These are phyloP conservation scores for Noctua fimbriata DNA, from an alignment of 2,888 invertebrate species.

Conservation along the genomic window DNA sequence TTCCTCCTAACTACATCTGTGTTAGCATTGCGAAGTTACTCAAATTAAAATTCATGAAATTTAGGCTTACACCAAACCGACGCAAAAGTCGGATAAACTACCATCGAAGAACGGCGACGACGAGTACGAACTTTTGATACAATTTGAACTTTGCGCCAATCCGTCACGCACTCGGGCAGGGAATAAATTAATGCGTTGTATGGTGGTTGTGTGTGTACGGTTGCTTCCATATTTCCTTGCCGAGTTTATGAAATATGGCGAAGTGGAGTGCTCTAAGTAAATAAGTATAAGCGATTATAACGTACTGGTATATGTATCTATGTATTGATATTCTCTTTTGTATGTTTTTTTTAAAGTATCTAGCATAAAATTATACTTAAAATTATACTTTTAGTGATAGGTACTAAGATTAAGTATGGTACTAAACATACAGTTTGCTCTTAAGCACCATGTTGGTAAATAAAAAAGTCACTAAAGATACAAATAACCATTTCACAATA, in stretches of 20 bases:
- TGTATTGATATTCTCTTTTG: background rate
- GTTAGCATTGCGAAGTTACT: conserved; percentile 45
- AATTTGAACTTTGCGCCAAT: conserved; percentile 65
- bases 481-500: background rate
- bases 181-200: conserved; percentile 52
- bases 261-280: conserved; percentile 12
- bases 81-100: conserved; percentile 58
- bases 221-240: conserved; percentile 30
- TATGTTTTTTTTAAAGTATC: background rate
- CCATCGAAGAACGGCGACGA: conserved; percentile 52
- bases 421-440: background rate
- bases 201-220: conserved; percentile 28
- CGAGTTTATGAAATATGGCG: conserved; percentile 32
- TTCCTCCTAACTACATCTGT: conserved; percentile 32
- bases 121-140: conserved; percentile 63
- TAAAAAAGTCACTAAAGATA: background rate
- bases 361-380: background rate
- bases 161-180: conserved; percentile 59
- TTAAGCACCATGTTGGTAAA: background rate
- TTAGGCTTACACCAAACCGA: conserved; percentile 41
- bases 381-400: background rate
- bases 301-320: background rate
- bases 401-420: background rate
- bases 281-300: background rate
- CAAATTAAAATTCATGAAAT: conserved; percentile 59